phyloP scores from a whole-genome alignment of 37 sponge, comb jelly and placozoan species.

The Beroe ovata region DNA sequence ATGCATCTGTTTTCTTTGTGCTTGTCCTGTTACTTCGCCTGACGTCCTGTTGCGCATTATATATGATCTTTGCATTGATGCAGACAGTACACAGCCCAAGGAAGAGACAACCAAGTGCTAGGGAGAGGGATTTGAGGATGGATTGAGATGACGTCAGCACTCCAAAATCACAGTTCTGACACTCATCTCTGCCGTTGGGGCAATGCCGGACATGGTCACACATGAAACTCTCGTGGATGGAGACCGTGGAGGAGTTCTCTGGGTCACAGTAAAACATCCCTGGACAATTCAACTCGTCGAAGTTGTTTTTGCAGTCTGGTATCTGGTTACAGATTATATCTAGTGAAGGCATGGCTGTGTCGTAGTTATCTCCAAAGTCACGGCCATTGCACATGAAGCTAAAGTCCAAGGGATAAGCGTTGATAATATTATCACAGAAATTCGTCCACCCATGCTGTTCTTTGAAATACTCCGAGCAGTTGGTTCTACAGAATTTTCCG shows the following conservation, averaged over 20 bases:
- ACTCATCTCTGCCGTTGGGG: constrained; percentile 45
- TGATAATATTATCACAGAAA: neutral
- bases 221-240: neutral
- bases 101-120: neutral
- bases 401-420: neutral
- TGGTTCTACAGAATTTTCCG: neutral
- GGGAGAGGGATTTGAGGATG: neutral
- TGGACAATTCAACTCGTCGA: constrained; percentile 33
- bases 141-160: neutral
- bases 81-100: neutral
- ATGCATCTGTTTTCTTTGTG: no score
- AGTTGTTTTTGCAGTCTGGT: neutral
- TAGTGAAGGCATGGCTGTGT: neutral
- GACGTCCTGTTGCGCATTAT: no score
- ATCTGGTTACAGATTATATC: neutral
- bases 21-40: no score
- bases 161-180: neutral
- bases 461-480: neutral
- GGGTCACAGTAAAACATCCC: constrained; percentile 21
- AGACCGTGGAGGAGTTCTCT: neutral
- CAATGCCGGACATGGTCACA: constrained; percentile 45
- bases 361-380: neutral
- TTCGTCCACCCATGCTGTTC: neutral
- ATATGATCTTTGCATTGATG: neutral
- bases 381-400: neutral